Evolutionary conservation across 2,797 vertebrate genomes (phyloP).

Genomic region (Neopelma chrysocephalum): DNA sequence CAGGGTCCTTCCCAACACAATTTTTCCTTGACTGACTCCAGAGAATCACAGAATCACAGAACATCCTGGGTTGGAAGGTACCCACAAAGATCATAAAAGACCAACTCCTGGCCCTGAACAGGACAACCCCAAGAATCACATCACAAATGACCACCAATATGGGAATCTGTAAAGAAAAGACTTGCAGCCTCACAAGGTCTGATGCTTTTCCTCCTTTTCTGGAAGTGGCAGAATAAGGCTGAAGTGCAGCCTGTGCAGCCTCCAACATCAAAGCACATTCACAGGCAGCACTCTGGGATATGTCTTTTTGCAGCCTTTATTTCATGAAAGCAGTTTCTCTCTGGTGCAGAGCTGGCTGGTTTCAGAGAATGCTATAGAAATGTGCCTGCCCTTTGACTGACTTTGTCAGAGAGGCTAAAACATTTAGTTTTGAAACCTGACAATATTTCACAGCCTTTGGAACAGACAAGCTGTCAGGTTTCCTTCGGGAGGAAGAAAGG

Average conservation of each 20-base stretch:
- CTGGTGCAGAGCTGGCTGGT: background rate
- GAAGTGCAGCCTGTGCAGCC: background rate
- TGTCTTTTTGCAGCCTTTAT: background rate
- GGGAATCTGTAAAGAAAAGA: background rate
- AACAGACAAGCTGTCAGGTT: slow-evolving; percentile 24
- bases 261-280: background rate
- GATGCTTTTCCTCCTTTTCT: background rate
- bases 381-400: background rate
- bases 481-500: background rate
- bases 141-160: background rate
- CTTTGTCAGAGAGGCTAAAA: slow-evolving; percentile 10
- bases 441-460: slow-evolving; percentile 22
- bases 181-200: background rate
- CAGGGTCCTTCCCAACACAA: background rate
- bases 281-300: background rate
- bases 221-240: background rate
- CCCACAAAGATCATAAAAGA: background rate
- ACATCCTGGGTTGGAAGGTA: background rate
- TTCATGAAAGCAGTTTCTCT: background rate
- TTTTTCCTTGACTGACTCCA: background rate
- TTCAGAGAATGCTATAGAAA: background rate
- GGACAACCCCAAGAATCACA: too few relatives aligned
- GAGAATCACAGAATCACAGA: background rate
- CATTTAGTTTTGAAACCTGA: slow-evolving; percentile 33
- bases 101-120: background rate